Evolutionary conservation across 2,888 invertebrate genomes (phyloP).

Genomic region (Dermolepida albohirtum): DNA sequence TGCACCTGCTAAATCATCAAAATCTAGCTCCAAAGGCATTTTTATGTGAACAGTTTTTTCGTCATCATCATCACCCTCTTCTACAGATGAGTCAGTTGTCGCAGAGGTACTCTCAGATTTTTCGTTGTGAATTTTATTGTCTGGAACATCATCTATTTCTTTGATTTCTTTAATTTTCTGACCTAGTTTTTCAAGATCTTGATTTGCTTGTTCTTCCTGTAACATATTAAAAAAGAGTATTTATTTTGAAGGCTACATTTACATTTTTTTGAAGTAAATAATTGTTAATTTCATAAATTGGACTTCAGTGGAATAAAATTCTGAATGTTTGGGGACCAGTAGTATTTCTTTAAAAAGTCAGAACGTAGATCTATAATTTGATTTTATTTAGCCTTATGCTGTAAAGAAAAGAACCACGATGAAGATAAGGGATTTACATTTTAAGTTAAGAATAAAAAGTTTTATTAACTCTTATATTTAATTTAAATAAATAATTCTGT

Average conservation of each 20-base stretch:
- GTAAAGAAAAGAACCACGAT: no score
- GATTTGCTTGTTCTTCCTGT: conserved; percentile 48
- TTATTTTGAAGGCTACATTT: no score
- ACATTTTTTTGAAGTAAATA: not conserved
- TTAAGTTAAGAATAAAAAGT: no score
- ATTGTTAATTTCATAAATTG: no score
- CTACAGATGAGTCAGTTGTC: conserved; percentile 69
- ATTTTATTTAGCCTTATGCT: no score
- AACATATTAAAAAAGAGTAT: not conserved
- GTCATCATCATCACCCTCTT: conserved; percentile 69
- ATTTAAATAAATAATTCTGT: conserved; percentile 42
- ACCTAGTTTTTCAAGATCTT: conserved; percentile 51
- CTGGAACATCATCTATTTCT: conserved; percentile 59
- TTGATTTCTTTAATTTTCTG: conserved; percentile 51
- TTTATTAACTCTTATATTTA: not conserved
- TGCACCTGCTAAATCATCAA: conserved; percentile 84
- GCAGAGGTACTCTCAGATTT: conserved; percentile 62
- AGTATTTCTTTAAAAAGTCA: no score
- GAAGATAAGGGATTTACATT: no score
- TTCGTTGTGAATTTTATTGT: conserved; percentile 58
- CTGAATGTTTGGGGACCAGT: no score
- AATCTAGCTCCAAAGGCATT: conserved; percentile 84
- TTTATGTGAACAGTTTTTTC: conserved; percentile 74
- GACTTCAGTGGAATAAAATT: no score
- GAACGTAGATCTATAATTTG: no score